A percentile compares a stretch with the other conserved stretches of the same genome.
phyloP scores from a whole-genome alignment of 2,797 vertebrate species.

The Mionectes olivaceus region DNA sequence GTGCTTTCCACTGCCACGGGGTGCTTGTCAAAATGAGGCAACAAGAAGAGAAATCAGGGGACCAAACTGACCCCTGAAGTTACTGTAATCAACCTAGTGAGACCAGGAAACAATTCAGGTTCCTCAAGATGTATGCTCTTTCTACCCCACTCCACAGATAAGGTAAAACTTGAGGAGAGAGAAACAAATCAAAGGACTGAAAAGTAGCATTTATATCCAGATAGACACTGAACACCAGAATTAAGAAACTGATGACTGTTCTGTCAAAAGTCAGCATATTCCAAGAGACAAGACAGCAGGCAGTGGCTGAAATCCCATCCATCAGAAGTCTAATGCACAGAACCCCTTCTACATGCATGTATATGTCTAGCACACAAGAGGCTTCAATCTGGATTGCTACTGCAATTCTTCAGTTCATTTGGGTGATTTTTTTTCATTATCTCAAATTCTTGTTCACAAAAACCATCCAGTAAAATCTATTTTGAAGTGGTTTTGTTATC shows the following conservation, averaged over 20 bases:
- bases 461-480: neutral
- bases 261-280: neutral
- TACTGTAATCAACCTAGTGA: neutral
- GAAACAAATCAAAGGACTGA: neutral
- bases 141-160: neutral
- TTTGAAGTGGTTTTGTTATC: neutral
- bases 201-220: neutral
- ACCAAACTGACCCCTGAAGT: neutral
- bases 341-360: neutral
- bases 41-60: neutral
- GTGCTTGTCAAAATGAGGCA: neutral
- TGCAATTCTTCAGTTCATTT: neutral
- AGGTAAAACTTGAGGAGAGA: neutral
- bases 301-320: accelerated
- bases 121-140: neutral
- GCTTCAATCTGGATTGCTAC: neutral
- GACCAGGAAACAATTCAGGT: neutral
- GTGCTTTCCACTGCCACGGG: neutral
- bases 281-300: neutral
- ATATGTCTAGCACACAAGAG: neutral
- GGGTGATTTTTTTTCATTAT: neutral
- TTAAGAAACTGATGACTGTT: neutral
- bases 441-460: neutral
- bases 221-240: neutral
- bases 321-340: neutral